phyloP scores from a whole-genome alignment of 2,888 invertebrate species.

The Tridacna gigas region DNA sequence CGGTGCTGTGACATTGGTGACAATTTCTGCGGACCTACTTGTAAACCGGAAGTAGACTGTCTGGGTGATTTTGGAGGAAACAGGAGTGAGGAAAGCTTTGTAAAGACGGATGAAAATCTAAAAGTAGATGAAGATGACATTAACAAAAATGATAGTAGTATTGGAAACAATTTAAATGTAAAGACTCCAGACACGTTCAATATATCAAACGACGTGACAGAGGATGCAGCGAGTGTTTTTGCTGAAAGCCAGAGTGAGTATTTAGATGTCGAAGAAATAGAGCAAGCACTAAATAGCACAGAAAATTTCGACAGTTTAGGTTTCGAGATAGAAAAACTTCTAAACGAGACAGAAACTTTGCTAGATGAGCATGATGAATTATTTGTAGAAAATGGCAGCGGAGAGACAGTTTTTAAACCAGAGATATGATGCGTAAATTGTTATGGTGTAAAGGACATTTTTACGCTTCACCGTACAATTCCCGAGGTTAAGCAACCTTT shows the following conservation, averaged over 20 bases:
- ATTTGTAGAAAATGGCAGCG: slow-evolving; percentile 11
- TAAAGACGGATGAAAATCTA: not conserved
- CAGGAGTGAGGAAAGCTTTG: not conserved
- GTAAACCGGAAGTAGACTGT: slow-evolving; percentile 63
- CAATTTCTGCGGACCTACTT: slow-evolving; percentile 67
- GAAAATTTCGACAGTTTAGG: not conserved
- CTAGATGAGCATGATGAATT: slow-evolving; percentile 14
- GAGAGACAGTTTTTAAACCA: not conserved
- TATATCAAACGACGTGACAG: not conserved
- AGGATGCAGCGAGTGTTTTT: too few relatives aligned
- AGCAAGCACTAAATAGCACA: slow-evolving; percentile 12
- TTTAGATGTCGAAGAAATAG: slow-evolving; percentile 32
- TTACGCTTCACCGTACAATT: too few relatives aligned
- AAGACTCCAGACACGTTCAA: not conserved
- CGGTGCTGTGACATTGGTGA: slow-evolving; percentile 67
- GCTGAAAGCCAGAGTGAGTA: not conserved
- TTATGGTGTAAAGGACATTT: too few relatives aligned
- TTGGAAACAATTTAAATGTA: not conserved
- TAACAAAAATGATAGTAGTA: not conserved
- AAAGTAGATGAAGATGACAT: not conserved
- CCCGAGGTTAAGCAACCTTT: too few relatives aligned
- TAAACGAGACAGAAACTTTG: slow-evolving; percentile 10
- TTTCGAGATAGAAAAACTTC: slow-evolving; percentile 6
- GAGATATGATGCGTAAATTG: not conserved
- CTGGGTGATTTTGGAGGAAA: not conserved